Percentiles rank a stretch among this genome's conserved stretches.
phyloP scores from a whole-genome alignment of 2,888 invertebrate species.

The Beris morrisii region DNA sequence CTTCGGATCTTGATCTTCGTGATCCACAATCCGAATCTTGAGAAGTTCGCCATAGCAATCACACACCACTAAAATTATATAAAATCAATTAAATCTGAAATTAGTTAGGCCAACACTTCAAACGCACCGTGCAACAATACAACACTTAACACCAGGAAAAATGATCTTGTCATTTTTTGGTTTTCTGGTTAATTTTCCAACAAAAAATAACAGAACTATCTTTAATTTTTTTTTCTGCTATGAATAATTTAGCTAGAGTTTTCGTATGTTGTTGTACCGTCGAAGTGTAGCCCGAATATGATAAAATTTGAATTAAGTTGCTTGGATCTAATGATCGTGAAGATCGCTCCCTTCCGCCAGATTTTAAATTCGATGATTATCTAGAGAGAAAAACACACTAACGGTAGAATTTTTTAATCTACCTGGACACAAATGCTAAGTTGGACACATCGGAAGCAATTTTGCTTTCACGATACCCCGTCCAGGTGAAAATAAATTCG shows the following conservation, averaged over 20 bases:
- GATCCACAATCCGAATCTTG: conserved; percentile 18
- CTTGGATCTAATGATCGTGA: conserved; percentile 3
- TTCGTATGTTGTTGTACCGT: conserved; percentile 16
- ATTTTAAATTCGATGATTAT: not conserved
- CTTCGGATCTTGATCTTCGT: conserved; percentile 18
- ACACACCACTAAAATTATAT: too few species aligned
- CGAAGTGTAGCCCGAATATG: conserved; percentile 14
- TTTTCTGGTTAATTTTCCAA: not conserved
- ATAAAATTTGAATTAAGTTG: conserved; percentile 18
- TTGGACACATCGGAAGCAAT: too few species aligned
- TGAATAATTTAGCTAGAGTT: not conserved
- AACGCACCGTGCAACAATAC: not conserved
- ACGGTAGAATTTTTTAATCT: too few species aligned
- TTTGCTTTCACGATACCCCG: too few species aligned
- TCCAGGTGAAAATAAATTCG: too few species aligned
- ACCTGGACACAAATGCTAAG: too few species aligned
- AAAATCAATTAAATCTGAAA: not conserved
- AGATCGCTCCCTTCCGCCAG: conserved; percentile 23
- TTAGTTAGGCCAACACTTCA: not conserved
- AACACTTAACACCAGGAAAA: too few species aligned
- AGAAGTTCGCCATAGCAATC: not conserved
- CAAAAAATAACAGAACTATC: not conserved
- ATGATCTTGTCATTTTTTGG: too few species aligned
- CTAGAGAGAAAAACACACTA: not conserved
- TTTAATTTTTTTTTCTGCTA: not conserved